phyloP scores from a whole-genome alignment of 2,888 invertebrate species.

The Synanthedon vespiformis region DNA sequence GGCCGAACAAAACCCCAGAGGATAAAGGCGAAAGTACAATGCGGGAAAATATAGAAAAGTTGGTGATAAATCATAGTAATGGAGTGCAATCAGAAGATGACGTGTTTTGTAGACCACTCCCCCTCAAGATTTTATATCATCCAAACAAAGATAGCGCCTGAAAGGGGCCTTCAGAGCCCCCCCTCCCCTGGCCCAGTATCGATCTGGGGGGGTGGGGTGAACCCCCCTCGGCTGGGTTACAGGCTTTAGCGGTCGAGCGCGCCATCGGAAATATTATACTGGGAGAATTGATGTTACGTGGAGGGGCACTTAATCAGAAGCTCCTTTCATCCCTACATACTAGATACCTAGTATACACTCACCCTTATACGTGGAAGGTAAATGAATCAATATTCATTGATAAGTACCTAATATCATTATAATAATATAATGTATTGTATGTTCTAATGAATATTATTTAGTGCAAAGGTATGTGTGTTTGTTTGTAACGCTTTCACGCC shows the following conservation, averaged over 20 bases:
- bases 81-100: constrained; percentile 28
- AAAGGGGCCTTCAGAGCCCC: not conserved
- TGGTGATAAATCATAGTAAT: constrained; percentile 35
- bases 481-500: no score
- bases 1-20: not conserved
- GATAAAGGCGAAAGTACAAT: constrained; percentile 7
- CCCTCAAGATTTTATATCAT: constrained; percentile 58
- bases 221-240: constrained; percentile 11
- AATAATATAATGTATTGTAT: no score
- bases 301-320: constrained; percentile 22
- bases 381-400: no score
- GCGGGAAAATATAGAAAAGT: constrained; percentile 14
- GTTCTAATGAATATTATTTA: no score
- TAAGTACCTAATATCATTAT: no score
- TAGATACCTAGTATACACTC: not conserved
- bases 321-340: no score
- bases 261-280: constrained; percentile 25
- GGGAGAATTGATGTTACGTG: constrained; percentile 17
- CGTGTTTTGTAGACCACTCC: constrained; percentile 35
- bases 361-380: no score
- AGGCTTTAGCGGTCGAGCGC: constrained; percentile 20
- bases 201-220: constrained; percentile 12
- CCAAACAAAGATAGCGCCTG: constrained; percentile 49
- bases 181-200: constrained; percentile 18
- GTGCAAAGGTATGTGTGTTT: no score